Evolutionary conservation across 2,113 vertebrate genomes (phyloP), one percentile per base, ranked within the genome.

Genomic region (Oceanites oceanicus): DNA sequence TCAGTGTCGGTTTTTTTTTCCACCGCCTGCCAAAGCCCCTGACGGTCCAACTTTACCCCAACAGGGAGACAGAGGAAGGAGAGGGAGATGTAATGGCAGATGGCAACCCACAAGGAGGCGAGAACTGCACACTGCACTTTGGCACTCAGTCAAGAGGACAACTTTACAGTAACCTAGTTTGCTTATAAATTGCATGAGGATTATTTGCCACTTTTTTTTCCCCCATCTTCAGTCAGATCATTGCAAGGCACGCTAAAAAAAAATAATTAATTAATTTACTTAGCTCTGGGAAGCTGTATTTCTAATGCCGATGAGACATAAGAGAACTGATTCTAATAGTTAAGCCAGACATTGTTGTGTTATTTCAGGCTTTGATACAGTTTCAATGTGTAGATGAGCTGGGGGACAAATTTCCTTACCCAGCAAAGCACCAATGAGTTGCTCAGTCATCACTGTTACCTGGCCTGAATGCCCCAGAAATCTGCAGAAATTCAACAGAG

Each of bases 121-220:
- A 96, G 92, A 94, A 89, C 67, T 62, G 55, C 86, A 81, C 66
- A 9, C 92, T 90, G 94, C 92, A 95, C 91, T 94, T 95, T 96
- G 97, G 96, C 95, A 97, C 71, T 76, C 25, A 0, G 12, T 88
- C 87, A 85, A 84, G 82, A 91, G 92, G 95, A 95, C 84, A 92
- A 90, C 87, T 92, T 96, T 76, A 86, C 80, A 74, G 84, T 91
- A 97, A 92, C 92, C 96, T 92, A 97, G 53, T 96, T 97, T 96
- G 66, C 74, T 89, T 88, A 91, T 66, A 95, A 91, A 94, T 58
- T 73, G 84, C 73, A 82, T 40, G 73, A 86, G 38, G 50, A 59
- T 86, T 87, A 52, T 82, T 82, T 82, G 73, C 53, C 36, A 42
- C 18, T 34, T 65, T 63, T 26, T 1, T 5, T 1, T 2, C 2